Conservation (phyloP, 2,888 invertebrate species). For the Sylvicola cinctus region DNA sequence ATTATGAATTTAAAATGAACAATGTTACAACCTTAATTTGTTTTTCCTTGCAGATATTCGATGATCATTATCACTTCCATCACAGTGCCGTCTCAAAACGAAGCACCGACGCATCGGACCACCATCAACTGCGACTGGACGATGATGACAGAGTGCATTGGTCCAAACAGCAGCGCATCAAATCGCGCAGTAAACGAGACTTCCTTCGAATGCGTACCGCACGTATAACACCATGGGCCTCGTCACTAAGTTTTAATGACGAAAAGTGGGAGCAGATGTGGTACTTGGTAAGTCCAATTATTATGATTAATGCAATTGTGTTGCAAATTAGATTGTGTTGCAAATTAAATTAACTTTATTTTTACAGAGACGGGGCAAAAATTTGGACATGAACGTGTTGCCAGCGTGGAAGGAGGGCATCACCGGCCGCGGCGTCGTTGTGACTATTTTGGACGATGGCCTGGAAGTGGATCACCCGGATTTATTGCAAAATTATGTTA, state of each 20-base stretch:
- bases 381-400: constrained; percentile 89
- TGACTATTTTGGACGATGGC: constrained; percentile 93
- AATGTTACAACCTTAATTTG: too few species aligned
- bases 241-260: constrained; percentile 41
- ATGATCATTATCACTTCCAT: constrained; percentile 67
- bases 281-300: constrained; percentile 67
- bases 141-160: constrained; percentile 59
- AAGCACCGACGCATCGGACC: constrained; percentile 46
- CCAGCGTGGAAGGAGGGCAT: constrained; percentile 88
- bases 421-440: constrained; percentile 85
- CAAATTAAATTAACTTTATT: neutral
- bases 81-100: constrained; percentile 61
- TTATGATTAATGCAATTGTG: neutral
- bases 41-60: constrained; percentile 53
- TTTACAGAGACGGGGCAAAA: constrained; percentile 65
- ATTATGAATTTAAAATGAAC: too few species aligned
- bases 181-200: constrained; percentile 65
- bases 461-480: constrained; percentile 93
- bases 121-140: constrained; percentile 47
- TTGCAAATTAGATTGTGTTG: neutral
- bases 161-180: constrained; percentile 64
- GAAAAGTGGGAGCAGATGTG: constrained; percentile 91
- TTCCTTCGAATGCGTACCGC: constrained; percentile 29
- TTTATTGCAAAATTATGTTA: constrained; percentile 77
- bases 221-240: constrained; percentile 17